Evolutionary conservation across 2,113 vertebrate species (phyloP).

Genomic region (Panurus biarmicus): DNA sequence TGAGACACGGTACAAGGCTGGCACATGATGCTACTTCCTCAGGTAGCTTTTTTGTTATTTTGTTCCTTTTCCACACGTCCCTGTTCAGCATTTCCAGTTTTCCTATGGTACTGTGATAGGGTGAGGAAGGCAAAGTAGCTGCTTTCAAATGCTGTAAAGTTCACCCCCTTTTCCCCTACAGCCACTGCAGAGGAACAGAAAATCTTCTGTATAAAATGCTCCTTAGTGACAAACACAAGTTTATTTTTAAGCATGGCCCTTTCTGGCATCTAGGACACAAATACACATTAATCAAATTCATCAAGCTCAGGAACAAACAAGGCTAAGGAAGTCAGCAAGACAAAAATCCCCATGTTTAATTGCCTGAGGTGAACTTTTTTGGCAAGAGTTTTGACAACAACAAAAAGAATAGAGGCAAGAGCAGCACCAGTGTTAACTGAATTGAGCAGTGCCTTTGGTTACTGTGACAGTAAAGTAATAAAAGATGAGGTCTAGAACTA

Average conservation of each 20-base stretch:
- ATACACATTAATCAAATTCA: neutral
- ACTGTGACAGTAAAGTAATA: neutral
- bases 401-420: neutral
- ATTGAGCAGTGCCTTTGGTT: neutral
- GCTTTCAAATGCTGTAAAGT: neutral
- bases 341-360: neutral
- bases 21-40: neutral
- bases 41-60: neutral
- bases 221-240: neutral
- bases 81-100: neutral
- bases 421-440: neutral
- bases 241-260: neutral
- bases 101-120: neutral
- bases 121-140: neutral
- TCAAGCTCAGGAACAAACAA: neutral
- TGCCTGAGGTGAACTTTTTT: neutral
- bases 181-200: neutral
- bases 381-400: neutral
- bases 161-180: neutral
- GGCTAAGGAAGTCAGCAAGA: neutral
- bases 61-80: neutral
- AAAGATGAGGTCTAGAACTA: neutral
- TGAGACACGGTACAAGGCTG: neutral
- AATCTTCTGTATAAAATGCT: neutral
- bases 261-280: neutral